Percentiles rank a stretch among this genome's conserved stretches.
Evolutionary conservation across 2,888 invertebrate genomes (phyloP).

Genomic region (Eupeodes luniger): DNA sequence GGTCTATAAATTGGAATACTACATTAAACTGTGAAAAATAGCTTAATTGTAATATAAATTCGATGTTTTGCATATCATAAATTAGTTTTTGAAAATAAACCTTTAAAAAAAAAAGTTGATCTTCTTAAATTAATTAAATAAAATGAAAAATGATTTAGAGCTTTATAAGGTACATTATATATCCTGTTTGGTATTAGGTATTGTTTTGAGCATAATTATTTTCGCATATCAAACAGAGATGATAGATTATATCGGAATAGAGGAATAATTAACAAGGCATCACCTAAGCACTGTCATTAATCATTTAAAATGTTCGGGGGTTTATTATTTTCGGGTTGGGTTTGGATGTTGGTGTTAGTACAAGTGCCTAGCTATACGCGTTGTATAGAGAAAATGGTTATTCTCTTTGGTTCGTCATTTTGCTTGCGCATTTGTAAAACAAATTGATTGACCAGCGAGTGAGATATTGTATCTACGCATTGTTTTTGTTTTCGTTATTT

Average conservation of each 20-base stretch:
- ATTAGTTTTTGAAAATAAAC: neutral
- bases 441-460: slow-evolving; percentile 32
- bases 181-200: neutral
- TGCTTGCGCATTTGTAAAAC: slow-evolving; percentile 14
- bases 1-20: no score
- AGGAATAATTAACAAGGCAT: slow-evolving; percentile 56
- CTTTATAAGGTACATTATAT: neutral
- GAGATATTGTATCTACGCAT: neutral
- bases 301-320: slow-evolving; percentile 32
- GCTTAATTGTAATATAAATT: neutral
- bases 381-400: neutral
- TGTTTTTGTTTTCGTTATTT: neutral
- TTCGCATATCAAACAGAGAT: slow-evolving; percentile 39
- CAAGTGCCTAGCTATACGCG: neutral
- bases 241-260: slow-evolving; percentile 51
- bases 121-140: slow-evolving; percentile 36
- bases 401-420: slow-evolving; percentile 14
- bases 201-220: slow-evolving; percentile 32
- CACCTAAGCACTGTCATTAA: slow-evolving; percentile 51
- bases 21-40: no score
- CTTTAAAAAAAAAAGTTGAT: neutral
- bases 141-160: slow-evolving; percentile 32
- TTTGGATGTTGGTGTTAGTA: neutral
- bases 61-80: neutral
- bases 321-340: neutral